These are phyloP conservation scores for Acrobasis suavella DNA, from an alignment of 2,888 invertebrate species.

Conservation along the genomic window DNA sequence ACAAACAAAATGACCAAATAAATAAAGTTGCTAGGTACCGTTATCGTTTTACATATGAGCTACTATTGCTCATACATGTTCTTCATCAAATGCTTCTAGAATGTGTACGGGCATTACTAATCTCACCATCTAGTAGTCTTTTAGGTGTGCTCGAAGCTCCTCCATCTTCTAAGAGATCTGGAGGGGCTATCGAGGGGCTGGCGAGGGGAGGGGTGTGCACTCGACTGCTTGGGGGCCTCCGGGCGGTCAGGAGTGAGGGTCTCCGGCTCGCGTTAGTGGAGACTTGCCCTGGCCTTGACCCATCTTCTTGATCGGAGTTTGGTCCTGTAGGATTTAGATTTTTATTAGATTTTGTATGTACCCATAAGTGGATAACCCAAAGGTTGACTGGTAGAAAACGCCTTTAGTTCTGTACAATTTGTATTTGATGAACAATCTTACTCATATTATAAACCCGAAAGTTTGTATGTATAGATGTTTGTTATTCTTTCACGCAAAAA, in stretches of 20 bases:
- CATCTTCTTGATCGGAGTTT: conserved; percentile 90
- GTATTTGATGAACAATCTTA: no score
- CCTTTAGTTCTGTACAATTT: no score
- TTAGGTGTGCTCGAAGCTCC: conserved; percentile 92
- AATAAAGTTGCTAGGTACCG: not conserved
- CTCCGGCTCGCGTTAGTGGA: conserved; percentile 84
- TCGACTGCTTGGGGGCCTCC: conserved; percentile 79
- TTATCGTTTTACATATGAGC: not conserved
- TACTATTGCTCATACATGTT: no score
- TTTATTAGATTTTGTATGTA: no score
- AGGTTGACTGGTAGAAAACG: no score
- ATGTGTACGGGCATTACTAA: conserved; percentile 22
- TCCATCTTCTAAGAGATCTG: conserved; percentile 87
- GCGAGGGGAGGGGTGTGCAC: conserved; percentile 89
- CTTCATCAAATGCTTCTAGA: conserved; percentile 14
- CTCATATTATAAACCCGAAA: no score
- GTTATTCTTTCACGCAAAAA: no score
- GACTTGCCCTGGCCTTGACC: conserved; percentile 86
- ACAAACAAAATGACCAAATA: not conserved
- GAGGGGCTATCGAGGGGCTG: conserved; percentile 84
- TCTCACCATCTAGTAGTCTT: conserved; percentile 83
- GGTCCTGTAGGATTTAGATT: conserved; percentile 68
- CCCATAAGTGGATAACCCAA: no score
- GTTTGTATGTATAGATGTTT: no score
- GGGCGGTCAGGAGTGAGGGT: conserved; percentile 73